phyloP scores from a whole-genome alignment of 2,888 invertebrate species.

The Archips crataeganus region DNA sequence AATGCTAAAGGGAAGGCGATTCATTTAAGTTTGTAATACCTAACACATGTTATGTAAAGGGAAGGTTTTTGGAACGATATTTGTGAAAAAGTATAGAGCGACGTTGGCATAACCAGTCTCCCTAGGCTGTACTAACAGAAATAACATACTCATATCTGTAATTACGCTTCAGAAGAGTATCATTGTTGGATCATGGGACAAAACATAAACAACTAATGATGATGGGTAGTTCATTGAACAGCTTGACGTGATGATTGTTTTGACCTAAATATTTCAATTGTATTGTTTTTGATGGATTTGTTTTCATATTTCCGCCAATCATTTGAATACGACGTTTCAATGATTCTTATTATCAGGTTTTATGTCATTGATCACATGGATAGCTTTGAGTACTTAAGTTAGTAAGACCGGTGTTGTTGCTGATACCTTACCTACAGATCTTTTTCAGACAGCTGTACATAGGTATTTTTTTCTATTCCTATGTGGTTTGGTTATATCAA shows the following conservation, averaged over 20 bases:
- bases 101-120: neutral
- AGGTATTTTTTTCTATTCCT: too few species aligned
- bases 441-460: too few species aligned
- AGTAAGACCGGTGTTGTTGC: too few species aligned
- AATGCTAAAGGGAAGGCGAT: neutral
- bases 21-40: too few species aligned
- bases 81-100: neutral
- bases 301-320: neutral
- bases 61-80: neutral
- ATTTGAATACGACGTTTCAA: too few species aligned
- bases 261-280: constrained; percentile 19
- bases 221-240: constrained; percentile 14
- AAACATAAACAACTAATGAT: neutral
- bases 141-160: neutral
- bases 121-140: neutral
- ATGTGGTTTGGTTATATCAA: too few species aligned
- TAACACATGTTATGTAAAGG: neutral
- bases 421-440: too few species aligned
- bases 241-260: constrained; percentile 25
- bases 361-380: too few species aligned
- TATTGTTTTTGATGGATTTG: neutral
- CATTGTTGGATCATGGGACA: neutral
- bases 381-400: too few species aligned
- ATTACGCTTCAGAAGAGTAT: neutral
- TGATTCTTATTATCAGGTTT: too few species aligned